These are phyloP conservation scores for Trachelus iudaicus DNA, from an alignment of 2,888 invertebrate species.

Conservation along the genomic window DNA sequence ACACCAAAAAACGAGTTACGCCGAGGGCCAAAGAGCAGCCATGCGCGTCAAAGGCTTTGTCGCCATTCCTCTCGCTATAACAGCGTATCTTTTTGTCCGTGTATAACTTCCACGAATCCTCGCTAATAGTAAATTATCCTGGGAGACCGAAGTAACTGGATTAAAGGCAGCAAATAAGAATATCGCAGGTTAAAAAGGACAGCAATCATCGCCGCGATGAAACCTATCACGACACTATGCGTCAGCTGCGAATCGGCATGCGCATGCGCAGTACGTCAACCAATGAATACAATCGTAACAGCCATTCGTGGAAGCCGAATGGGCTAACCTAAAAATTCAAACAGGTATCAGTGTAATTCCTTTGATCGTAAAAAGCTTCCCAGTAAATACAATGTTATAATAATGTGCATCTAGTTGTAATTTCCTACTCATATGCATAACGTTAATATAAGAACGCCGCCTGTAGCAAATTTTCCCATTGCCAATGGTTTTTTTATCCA, in stretches of 20 bases:
- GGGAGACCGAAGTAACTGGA: neutral
- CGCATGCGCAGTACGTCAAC: neutral
- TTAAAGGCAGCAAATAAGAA: neutral
- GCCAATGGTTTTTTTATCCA: too few relatives aligned
- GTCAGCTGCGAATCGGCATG: neutral
- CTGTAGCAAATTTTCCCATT: too few relatives aligned
- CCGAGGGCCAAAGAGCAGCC: slow-evolving; percentile 29
- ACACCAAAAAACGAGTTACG: slow-evolving; percentile 31
- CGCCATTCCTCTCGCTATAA: slow-evolving; percentile 24
- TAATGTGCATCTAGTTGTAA: too few relatives aligned
- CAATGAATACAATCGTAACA: neutral
- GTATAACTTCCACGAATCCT: slow-evolving; percentile 2
- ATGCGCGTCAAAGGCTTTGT: slow-evolving; percentile 45
- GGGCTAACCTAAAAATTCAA: too few relatives aligned
- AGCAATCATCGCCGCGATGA: neutral
- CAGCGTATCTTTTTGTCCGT: slow-evolving; percentile 5
- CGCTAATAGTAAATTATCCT: neutral
- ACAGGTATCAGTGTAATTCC: too few relatives aligned
- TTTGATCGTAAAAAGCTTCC: too few relatives aligned
- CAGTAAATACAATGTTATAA: too few relatives aligned
- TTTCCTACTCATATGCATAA: too few relatives aligned
- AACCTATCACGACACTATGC: neutral
- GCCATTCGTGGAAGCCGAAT: too few relatives aligned
- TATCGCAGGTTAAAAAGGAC: neutral
- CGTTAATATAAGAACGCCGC: too few relatives aligned